Evolutionary conservation across 2,797 vertebrate species (phyloP), one percentile per base, ranked within the genome.

Genomic region (Sebastiscus tertius): DNA sequence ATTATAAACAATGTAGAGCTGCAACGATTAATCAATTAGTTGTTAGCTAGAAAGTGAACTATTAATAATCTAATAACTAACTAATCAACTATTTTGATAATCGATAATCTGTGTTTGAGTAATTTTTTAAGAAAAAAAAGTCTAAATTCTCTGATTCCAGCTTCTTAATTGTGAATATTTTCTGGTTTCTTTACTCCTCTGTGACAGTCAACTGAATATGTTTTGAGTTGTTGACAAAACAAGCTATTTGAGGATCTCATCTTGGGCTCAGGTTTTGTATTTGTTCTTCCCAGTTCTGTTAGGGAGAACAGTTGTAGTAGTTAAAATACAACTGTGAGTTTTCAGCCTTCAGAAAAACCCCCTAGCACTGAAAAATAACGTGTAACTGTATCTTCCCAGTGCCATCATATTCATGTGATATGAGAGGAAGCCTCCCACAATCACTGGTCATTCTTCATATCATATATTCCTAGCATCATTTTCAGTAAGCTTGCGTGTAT

Each of bases 401-500:
- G 11, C 11, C 9, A 2, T 16, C 22, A 20, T 29, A 13, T 31
- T 26, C 27, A 22, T 7, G 6, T 46, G 56, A 55, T 55, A n/a
- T 24, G 20, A 34, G 26, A 27, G 13, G 33, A 79, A 62, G 18
- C 72, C 60, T 39, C 36, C 13, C 4, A 1, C 71, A 24, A 61
- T 49, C 29, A 42, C 36, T 42, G 4, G 10, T 74, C 39, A 75
- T 49, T 54, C 27, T 60, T 46, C 46, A 16, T n/a, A 3, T 24
- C n/a, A 2, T 14, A 13, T 46, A 36, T 52, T 60, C 36, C 56
- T 24, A 1, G 62, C 36, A 1, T 86, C 81, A 86, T 76, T 84
- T 83, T 69, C 87, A 62, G 86, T 86, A 82, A 88, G 64, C 31
- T 34, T 3, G 52, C 4, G 3, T 64, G 72, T 27, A 12, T 34